phyloP scores from a whole-genome alignment of 2,797 vertebrate genomes.

The Chaetodon trifasciatus region DNA sequence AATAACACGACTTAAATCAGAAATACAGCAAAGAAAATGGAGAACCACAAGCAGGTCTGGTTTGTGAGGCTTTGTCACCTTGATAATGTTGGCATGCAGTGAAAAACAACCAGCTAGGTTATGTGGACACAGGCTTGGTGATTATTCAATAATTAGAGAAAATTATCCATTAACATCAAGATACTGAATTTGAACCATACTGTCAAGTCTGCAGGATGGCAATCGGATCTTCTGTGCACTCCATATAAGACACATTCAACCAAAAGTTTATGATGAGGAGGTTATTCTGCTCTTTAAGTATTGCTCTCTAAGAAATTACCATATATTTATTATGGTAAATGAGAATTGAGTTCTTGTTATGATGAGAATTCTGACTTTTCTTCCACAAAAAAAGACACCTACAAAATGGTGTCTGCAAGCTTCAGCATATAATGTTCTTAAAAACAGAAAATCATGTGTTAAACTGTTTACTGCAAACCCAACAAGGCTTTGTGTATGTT shows the following conservation, averaged over 20 bases:
- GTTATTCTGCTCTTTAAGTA: neutral
- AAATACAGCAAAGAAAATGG: neutral
- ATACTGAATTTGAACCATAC: too few species aligned
- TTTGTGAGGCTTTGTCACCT: too few species aligned
- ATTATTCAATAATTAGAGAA: neutral
- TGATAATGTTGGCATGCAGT: neutral
- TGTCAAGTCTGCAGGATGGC: neutral
- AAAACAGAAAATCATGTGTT: neutral
- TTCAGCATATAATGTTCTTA: neutral
- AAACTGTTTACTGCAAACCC: conserved; percentile 14
- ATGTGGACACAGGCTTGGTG: neutral
- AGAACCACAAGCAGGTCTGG: neutral
- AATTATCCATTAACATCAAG: neutral
- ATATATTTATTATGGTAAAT: neutral
- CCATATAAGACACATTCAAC: neutral
- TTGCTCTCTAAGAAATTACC: neutral
- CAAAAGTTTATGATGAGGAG: neutral
- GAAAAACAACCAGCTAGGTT: neutral
- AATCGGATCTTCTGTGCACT: too few species aligned
- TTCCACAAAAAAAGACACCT: neutral
- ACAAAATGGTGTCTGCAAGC: neutral
- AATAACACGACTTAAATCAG: neutral
- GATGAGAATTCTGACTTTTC: neutral
- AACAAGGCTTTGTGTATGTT: neutral
- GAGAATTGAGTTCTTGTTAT: neutral